Evolutionary conservation across 2,888 invertebrate genomes (phyloP), one percentile per base, ranked within the genome.

Genomic region (Polietes domitor): DNA sequence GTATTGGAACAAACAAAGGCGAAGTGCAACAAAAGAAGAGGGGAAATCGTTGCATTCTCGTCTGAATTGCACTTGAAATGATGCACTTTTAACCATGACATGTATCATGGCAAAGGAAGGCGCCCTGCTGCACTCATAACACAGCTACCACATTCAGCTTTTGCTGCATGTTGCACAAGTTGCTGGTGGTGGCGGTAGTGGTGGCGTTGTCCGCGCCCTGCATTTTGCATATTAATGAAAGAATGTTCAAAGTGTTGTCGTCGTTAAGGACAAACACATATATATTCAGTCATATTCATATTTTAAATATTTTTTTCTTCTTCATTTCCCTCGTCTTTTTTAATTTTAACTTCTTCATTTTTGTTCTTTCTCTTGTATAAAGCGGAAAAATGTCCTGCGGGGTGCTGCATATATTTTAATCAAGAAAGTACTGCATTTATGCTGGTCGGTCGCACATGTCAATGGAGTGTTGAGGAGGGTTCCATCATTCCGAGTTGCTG

Each of bases 11-110:
- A 47, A 47, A 47, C 47, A 47, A 47, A 15, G 5, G 32, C 32
- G n/a, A 37, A 37, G 4, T 7, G 37, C 7, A 12, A 41, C 41
- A 41, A 47, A 24, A 43, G 17, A n/a, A 19, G 21, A 15, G 24
- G 43, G 17, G 43, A 7, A 43, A 65, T 19, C 7, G 12, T 43
- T 68, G 24, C 68, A 24, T 43, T 21, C 24, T 43, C 43, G 1
- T 10, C 12, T 75, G 68, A 71, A 71, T 70, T 83, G 83, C 80
- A 77, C 83, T 83, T 83, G 80, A 80, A 83, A 74, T 80, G 53
- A 74, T 80, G 74, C 74, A 77, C 74, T 83, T 80, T 68, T 74
- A 80, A 77, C 83, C 83, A 50, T 83, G 83, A 70, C 47, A 53
- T 77, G 58, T 21, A 61, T 77, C 43, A 50, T 50, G 28, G 24